Evolutionary conservation across 2,888 invertebrate species (phyloP), one percentile per base, ranked within the genome.

Genomic region (Lochmaea crataegi): DNA sequence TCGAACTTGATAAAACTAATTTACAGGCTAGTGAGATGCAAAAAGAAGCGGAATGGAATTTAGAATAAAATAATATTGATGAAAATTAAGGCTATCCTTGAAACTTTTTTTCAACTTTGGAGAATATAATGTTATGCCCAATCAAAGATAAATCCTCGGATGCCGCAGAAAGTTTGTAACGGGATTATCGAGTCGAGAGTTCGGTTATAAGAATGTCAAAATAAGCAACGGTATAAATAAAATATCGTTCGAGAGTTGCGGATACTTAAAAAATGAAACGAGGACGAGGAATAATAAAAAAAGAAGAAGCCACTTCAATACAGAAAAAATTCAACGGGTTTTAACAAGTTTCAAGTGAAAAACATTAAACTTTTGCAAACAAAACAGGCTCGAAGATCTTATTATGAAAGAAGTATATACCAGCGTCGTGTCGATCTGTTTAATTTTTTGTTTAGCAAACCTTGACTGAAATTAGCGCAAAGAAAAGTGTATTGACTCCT

Each of bases 101-200:
- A 48, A n/a, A 48, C 14, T n/a, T 14, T 48, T 48, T 48, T 45
- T 57, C 5, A 26, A 22, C 38, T 41, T 16, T 38, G 38, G 32
- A 32, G 60, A 60, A 60, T 60, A 60, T 38, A 60, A 60, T 60
- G 16, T 41, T 60, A 60, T 60, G 32, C 60, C 32, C 16, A 60
- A 60, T 60, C 38, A 60, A 60, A 60, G 32, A 60, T 38, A 32
- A n/a, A 60, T 14, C 7, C 60, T 16, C 2, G 38, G 38, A 38
- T 60, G n/a, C 38, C 32, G 38, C 38, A 38, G 32, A 32, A n/a
- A 60, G 38, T 60, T 60, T 60, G n/a, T 60, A 60, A 60, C 9
- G 32, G 32, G 60, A 60, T 60, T 60, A 60, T 60, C 32, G 60
- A 57, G 22, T 57, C 12, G 18, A 56, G 12, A 56, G 18, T 56